Evolutionary conservation across 2,888 invertebrate genomes (phyloP), one percentile per base, ranked within the genome.

Genomic region (Phortica magna): DNA sequence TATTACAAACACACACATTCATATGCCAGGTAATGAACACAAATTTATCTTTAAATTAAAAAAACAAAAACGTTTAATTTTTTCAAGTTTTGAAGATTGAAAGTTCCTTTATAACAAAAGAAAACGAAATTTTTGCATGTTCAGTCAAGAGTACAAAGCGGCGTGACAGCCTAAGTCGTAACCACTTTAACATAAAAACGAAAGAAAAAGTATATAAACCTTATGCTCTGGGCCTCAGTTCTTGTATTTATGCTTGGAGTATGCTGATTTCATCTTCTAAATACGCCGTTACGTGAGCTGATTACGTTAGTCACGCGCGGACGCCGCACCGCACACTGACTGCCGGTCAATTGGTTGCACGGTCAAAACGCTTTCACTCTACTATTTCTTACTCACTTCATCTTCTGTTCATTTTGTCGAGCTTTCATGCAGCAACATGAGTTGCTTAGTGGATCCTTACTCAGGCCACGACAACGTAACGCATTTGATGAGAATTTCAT

Each of bases 261-360:
- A 89, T 88, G 89, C 86, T 89, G 89, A 90, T 89, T 89, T 90
- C 85, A 89, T 89, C 88, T 90, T 83, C 86, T 86, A 86, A 85
- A 89, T 86, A 85, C 74, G 39, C 79, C 77, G 80, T 83, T 87
- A 87, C 89, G 90, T 89, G 89, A 89, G 89, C 82, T 89, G 90
- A 88, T 88, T 89, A 87, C 82, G 82, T 84, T 84, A 89, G 84
- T 84, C 84, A 88, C 82, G 83, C 85, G 82, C 87, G 83, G 80
- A 78, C 80, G 81, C 82, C 74, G 73, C 31, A 41, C 5, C 65
- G 74, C 39, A 68, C 42, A 48, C 41, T 68, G 57, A 65, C 59
- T 61, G 22, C 6, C 10, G 22, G 17, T 61, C 22, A 19, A 19
- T 61, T 61, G 31, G 61, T 61, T 19, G 22, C 19, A 17, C 41